These are phyloP conservation scores for Thereva nobilitata DNA, from an alignment of 2,888 invertebrate species.

Conservation along the genomic window DNA sequence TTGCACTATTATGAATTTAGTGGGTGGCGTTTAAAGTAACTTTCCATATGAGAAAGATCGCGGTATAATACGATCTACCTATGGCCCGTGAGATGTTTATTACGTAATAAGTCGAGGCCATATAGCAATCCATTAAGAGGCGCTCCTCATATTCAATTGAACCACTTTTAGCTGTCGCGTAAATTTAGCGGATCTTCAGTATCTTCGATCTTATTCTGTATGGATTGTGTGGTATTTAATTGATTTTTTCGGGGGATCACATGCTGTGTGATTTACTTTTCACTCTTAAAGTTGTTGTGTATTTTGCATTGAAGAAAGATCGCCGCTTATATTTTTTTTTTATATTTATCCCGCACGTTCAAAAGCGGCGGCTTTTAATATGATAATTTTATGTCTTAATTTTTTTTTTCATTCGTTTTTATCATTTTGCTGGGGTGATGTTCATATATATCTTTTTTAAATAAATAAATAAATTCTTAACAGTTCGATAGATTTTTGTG, in stretches of 20 bases:
- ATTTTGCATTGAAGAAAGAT: too few relatives aligned
- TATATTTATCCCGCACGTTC: neutral
- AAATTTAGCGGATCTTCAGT: slow-evolving; percentile 10
- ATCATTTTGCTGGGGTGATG: too few relatives aligned
- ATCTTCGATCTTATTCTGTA: neutral
- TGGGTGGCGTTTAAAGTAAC: slow-evolving; percentile 21
- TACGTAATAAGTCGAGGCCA: slow-evolving; percentile 12
- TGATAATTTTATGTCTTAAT: slow-evolving; percentile 16
- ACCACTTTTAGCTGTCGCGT: slow-evolving; percentile 33
- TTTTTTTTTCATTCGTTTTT: slow-evolving; percentile 1
- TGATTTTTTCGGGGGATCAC: slow-evolving; percentile 5
- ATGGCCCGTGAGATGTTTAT: neutral
- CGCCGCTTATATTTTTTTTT: too few relatives aligned
- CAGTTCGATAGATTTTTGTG: too few relatives aligned
- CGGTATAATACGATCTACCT: neutral
- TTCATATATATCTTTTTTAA: too few relatives aligned
- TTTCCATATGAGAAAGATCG: slow-evolving; percentile 11
- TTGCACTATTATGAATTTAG: neutral
- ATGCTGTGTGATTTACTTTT: slow-evolving; percentile 16
- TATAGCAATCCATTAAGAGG: slow-evolving; percentile 29
- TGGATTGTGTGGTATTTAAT: slow-evolving; percentile 11
- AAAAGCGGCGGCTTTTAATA: slow-evolving; percentile 1
- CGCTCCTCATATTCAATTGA: slow-evolving; percentile 25
- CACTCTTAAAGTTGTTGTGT: too few relatives aligned
- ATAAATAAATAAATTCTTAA: too few relatives aligned